phyloP scores from a whole-genome alignment of 2,113 vertebrate species.

The Clupea harengus region DNA sequence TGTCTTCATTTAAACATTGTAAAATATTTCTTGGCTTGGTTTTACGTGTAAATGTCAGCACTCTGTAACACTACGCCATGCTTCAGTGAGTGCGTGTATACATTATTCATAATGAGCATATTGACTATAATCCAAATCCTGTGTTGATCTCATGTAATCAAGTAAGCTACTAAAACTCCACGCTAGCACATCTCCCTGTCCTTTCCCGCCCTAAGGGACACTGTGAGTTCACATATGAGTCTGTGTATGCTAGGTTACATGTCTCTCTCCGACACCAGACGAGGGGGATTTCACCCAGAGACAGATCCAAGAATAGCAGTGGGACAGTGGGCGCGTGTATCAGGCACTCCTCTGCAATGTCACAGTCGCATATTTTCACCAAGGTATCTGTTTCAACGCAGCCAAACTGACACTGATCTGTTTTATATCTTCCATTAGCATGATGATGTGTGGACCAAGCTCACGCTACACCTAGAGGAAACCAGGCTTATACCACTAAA shows the following conservation, averaged over 20 bases:
- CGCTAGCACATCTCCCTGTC: slow-evolving; percentile 38
- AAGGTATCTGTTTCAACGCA: slow-evolving; percentile 30
- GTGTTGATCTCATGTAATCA: slow-evolving; percentile 49
- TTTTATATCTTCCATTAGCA: background rate
- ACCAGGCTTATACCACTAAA: background rate
- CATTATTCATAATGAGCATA: slow-evolving; percentile 39
- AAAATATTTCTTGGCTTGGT: background rate
- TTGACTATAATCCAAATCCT: slow-evolving; percentile 60
- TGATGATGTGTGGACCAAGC: background rate
- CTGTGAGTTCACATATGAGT: background rate
- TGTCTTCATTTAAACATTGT: background rate
- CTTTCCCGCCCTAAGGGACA: slow-evolving; percentile 17
- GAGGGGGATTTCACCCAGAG: slow-evolving; percentile 29
- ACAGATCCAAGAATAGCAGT: slow-evolving; percentile 41
- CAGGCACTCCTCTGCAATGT: background rate
- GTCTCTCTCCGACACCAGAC: background rate
- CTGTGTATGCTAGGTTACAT: background rate
- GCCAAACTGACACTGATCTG: background rate
- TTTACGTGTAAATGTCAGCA: slow-evolving; percentile 2
- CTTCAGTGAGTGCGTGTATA: background rate
- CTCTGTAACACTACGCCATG: background rate
- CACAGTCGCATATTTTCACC: slow-evolving; percentile 22
- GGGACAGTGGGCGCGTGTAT: background rate
- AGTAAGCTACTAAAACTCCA: slow-evolving; percentile 50
- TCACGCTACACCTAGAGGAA: background rate